phyloP scores from a whole-genome alignment of 1,140 invertebrate species.

The Atta texana region DNA sequence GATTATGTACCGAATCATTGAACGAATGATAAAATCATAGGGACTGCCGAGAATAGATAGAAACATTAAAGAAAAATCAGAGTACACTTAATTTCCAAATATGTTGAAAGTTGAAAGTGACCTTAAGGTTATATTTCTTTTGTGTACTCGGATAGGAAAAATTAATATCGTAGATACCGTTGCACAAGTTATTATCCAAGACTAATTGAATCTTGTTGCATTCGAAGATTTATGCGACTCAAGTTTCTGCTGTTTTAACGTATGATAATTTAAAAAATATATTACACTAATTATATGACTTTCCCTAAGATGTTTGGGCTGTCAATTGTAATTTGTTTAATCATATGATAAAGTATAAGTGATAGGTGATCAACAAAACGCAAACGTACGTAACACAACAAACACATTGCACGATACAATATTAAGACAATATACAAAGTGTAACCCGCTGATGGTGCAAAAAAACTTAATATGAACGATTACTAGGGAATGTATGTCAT shows the following conservation, averaged over 20 bases:
- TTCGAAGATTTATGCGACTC: constrained; percentile 32
- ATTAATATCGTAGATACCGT: constrained; percentile 7
- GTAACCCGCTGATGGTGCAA: constrained; percentile 62
- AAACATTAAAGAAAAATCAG: constrained; percentile 68
- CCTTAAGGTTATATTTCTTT: neutral
- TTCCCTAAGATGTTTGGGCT: neutral
- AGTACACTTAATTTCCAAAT: constrained; percentile 26
- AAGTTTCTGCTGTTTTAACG: constrained; percentile 5
- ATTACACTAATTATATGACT: constrained; percentile 15
- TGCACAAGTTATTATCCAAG: neutral
- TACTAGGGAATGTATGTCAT: constrained; percentile 52
- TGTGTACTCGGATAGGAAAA: neutral
- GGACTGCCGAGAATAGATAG: constrained; percentile 72
- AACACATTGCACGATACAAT: constrained; percentile 73
- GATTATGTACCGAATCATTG: constrained; percentile 63
- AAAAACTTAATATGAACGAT: constrained; percentile 60
- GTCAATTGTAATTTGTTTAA: constrained; percentile 44
- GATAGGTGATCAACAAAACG: constrained; percentile 44
- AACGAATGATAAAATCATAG: constrained; percentile 56
- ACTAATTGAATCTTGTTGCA: neutral
- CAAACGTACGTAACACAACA: constrained; percentile 71
- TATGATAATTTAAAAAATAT: neutral
- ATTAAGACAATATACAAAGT: constrained; percentile 69
- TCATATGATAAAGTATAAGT: constrained; percentile 49
- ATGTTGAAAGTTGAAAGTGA: constrained; percentile 38